Evolutionary conservation across 2,113 vertebrate genomes (phyloP).

Genomic region (Mesembrinibis cayennensis): DNA sequence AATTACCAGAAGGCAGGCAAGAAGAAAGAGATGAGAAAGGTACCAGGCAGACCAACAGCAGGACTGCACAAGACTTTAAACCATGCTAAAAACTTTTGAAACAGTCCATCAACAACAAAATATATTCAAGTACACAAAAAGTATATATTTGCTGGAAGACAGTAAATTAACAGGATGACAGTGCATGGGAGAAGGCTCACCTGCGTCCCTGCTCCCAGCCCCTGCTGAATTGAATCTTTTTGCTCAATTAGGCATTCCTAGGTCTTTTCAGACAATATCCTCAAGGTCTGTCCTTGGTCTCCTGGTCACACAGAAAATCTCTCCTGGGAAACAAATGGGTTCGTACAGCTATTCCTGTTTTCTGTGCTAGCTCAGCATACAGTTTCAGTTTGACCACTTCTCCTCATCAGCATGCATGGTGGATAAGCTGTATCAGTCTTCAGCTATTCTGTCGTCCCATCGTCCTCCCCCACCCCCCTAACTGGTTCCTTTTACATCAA

Average conservation of each 20-base stretch:
- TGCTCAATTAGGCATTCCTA: not conserved
- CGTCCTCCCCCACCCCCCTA: not conserved
- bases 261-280: not conserved
- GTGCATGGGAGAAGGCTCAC: not conserved
- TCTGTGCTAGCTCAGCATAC: slow-evolving; percentile 3
- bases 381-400: not conserved
- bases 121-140: not conserved
- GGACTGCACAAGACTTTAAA: not conserved
- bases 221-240: not conserved
- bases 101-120: not conserved
- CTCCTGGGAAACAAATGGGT: slow-evolving; percentile 21
- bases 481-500: not conserved
- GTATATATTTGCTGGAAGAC: not conserved
- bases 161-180: not conserved
- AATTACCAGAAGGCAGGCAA: not conserved
- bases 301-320: not conserved
- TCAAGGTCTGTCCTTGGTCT: slow-evolving; percentile 28
- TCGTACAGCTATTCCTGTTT: not conserved
- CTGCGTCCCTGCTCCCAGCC: not conserved
- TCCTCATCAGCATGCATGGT: not conserved
- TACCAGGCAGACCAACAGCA: not conserved
- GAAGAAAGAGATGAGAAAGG: not conserved
- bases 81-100: not conserved
- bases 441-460: not conserved
- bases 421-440: not conserved